Evolutionary conservation across 2,113 vertebrate genomes (phyloP).

Genomic region (Telmatochromis sp.): DNA sequence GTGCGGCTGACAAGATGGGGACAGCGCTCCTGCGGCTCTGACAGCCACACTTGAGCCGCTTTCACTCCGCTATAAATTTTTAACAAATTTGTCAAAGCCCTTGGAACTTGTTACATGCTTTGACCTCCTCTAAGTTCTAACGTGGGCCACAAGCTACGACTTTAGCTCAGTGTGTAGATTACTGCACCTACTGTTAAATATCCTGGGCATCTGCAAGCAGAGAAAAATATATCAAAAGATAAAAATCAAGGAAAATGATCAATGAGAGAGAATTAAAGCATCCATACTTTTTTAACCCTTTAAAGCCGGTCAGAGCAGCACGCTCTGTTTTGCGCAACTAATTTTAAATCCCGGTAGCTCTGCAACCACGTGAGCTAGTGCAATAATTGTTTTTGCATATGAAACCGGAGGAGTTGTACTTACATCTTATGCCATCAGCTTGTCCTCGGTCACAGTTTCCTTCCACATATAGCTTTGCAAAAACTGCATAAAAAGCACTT

Average conservation of each 20-base stretch:
- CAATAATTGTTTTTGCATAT: too few species aligned
- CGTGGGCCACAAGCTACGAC: background rate
- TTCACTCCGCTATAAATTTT: slow-evolving; percentile 19
- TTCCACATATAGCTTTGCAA: too few species aligned
- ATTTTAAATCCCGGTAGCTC: too few species aligned
- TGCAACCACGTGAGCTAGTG: too few species aligned
- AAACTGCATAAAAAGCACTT: too few species aligned
- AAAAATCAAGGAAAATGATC: background rate
- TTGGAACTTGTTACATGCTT: background rate
- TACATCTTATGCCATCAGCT: too few species aligned
- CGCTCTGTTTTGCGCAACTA: too few species aligned
- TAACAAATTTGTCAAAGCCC: slow-evolving; percentile 39
- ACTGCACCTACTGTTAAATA: background rate
- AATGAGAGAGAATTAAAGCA: background rate
- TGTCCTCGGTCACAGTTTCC: too few species aligned
- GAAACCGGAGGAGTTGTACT: too few species aligned
- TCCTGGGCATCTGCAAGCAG: background rate
- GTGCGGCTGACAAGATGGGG: background rate
- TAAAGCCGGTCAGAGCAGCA: too few species aligned
- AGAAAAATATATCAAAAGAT: background rate
- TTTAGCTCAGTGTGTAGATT: background rate
- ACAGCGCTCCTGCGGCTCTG: background rate
- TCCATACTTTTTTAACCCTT: background rate
- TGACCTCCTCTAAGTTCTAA: background rate
- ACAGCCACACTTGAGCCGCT: slow-evolving; percentile 17